Base-by-base conservation (phyloP, 2,113 vertebrate species). In the Sebastes schlegelii region DNA sequence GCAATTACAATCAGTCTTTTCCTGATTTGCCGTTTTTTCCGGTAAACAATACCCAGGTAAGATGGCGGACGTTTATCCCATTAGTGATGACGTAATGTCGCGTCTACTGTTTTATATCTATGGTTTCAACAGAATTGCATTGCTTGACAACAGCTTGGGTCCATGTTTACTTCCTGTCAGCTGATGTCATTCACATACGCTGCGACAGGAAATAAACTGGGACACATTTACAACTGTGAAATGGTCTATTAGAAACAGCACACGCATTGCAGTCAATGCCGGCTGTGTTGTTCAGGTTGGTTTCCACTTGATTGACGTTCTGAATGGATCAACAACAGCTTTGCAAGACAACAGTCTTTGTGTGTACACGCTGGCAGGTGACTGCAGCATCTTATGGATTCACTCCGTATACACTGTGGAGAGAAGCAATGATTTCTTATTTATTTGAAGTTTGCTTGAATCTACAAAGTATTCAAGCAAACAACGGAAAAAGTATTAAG, bases 391-490 rank as follows among this genome's bases (percentile, higher is more conserved):
- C 77, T 78, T 66, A 83, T 80, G 45, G 70, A 87, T 72, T 8
- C 17, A 48, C 55, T 86, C 45, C 7, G 9, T 42, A 34, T 34
- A 51, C 72, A 23, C 85, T 13, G 40, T 65, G 80, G 80, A 82
- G 70, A 84, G 13, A 11, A 13, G 48, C 74, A 88, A 46, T 80
- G 80, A 74, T 87, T 83, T 85, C 46, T 83, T 77, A 75, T 79
- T 80, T 72, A 86, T 80, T 85, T 80, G 51, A 91, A 83, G 83
- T 83, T 84, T 74, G 40, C 69, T 88, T 63, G 51, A 69, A 63
- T 85, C 75, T 66, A 76, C 75, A 88, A 88, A 84, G 63, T 74
- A 69, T 21, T 23, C 8, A 26, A 72, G 79, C 70, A 83, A 89
- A 77, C 77, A 74, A 52, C n/a, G 13, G 21, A 10, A 67, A 74